Evolutionary conservation across 1,140 invertebrate species (phyloP).

Genomic region (Triops cancriformis): DNA sequence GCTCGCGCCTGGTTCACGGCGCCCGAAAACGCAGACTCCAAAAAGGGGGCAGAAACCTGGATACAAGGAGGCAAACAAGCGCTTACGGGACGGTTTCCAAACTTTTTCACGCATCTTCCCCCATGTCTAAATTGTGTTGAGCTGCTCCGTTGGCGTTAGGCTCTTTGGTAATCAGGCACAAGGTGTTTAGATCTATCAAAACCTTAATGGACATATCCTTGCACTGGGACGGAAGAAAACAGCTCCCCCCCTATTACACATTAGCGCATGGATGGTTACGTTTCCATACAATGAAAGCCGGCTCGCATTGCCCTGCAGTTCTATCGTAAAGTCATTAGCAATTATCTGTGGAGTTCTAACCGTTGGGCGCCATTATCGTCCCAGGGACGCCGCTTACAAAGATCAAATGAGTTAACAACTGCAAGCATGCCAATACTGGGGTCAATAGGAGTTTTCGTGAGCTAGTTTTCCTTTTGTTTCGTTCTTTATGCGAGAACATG

Average conservation of each 20-base stretch:
- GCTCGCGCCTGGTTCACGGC: background rate
- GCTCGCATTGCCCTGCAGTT: background rate
- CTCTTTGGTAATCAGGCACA: background rate
- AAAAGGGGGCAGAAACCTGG: background rate
- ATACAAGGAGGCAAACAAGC: background rate
- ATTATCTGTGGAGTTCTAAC: background rate
- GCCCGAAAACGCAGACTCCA: background rate
- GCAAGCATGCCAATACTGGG: too few relatives aligned
- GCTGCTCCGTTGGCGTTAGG: background rate
- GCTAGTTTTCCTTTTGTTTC: too few relatives aligned
- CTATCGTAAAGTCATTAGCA: background rate
- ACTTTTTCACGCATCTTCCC: constrained; percentile 1
- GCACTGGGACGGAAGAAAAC: background rate
- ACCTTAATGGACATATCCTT: background rate
- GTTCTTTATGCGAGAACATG: too few relatives aligned
- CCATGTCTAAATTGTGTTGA: background rate
- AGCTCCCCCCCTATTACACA: background rate
- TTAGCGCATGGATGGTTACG: background rate
- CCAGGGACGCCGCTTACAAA: too few relatives aligned
- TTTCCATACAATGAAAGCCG: too few relatives aligned
- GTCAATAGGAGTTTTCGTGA: too few relatives aligned
- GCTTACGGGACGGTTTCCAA: background rate
- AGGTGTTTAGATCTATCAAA: background rate
- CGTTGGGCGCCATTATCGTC: too few relatives aligned
- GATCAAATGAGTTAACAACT: too few relatives aligned